Evolutionary conservation across 2,888 invertebrate genomes (phyloP).

Genomic region (Macrosoma leucophasiata): DNA sequence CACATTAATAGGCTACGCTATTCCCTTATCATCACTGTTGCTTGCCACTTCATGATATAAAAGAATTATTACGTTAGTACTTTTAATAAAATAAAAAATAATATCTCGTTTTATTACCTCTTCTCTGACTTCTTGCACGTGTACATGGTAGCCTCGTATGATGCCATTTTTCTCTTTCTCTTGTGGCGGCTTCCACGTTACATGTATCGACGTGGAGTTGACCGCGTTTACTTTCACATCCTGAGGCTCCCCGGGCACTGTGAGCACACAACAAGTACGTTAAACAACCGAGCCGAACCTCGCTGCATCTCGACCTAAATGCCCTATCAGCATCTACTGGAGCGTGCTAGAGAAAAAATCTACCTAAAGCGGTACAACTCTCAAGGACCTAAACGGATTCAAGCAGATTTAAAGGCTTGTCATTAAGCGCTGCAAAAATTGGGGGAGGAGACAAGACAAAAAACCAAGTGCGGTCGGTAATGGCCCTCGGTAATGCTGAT

Average conservation of each 20-base stretch:
- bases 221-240: slow-evolving; percentile 91
- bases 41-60: no score
- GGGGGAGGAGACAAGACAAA: no score
- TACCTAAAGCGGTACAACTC: slow-evolving; percentile 54
- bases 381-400: slow-evolving; percentile 48
- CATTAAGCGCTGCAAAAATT: slow-evolving; percentile 39
- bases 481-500: slow-evolving; percentile 67
- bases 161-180: slow-evolving; percentile 95
- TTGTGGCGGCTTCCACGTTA: slow-evolving; percentile 95
- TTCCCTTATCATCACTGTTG: no score
- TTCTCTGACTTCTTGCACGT: slow-evolving; percentile 92
- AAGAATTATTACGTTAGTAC: no score
- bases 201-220: slow-evolving; percentile 97
- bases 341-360: slow-evolving; percentile 56
- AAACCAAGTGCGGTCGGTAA: slow-evolving; percentile 62
- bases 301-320: slow-evolving; percentile 52
- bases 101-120: no score
- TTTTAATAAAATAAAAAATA: no score
- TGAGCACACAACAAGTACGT: slow-evolving; percentile 49
- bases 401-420: slow-evolving; percentile 47
- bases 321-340: slow-evolving; percentile 76
- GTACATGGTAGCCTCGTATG: slow-evolving; percentile 97
- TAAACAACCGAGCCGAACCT: slow-evolving; percentile 39
- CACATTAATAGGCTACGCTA: no score
- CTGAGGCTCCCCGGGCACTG: slow-evolving; percentile 98